Percentiles rank a stretch among this genome's conserved stretches.
These are phyloP conservation scores for Coracopsis vasa DNA, from an alignment of 2,113 vertebrate genomes.

Conservation along the genomic window DNA sequence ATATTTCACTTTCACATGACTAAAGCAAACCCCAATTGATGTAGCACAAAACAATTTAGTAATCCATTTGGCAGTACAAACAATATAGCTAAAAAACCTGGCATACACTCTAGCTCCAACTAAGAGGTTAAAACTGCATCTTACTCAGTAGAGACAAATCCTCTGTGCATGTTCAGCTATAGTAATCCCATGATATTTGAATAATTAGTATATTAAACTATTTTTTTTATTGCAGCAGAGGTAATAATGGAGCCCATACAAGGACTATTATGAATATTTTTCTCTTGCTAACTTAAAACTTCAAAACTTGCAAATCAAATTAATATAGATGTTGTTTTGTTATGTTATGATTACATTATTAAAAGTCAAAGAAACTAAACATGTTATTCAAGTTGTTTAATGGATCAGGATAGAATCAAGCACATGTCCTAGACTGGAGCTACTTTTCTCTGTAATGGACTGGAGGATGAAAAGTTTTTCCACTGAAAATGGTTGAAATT, in stretches of 20 bases:
- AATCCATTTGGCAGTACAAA: not conserved
- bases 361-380: not conserved
- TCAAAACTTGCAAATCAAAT: not conserved
- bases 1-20: not conserved
- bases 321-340: not conserved
- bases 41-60: not conserved
- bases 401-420: not conserved
- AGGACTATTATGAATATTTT: not conserved
- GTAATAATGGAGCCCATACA: not conserved
- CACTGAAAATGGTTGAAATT: not conserved
- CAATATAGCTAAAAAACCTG: not conserved
- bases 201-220: not conserved
- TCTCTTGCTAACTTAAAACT: not conserved
- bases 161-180: not conserved
- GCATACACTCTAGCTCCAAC: not conserved
- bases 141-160: not conserved
- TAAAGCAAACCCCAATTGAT: fast-evolving
- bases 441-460: not conserved
- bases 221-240: not conserved
- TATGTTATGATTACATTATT: not conserved
- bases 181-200: not conserved
- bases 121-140: not conserved
- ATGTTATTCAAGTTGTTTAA: not conserved
- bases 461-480: not conserved
- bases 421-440: not conserved